Conservation (phyloP, 2,797 vertebrate species). For the Enteromius fasciolatus region DNA sequence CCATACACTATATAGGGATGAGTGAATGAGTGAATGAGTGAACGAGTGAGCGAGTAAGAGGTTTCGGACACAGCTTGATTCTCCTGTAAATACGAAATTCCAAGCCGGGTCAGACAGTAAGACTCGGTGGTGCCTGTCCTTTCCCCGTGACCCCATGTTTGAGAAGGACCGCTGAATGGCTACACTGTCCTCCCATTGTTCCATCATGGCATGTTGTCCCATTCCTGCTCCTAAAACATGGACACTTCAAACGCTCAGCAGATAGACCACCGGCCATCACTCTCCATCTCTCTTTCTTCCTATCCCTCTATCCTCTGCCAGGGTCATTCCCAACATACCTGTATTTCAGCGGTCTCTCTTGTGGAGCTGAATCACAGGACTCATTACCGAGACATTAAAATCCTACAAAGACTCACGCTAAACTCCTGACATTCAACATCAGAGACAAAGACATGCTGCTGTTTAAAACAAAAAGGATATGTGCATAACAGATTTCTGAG, state of each 20-base stretch:
- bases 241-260: slow-evolving; percentile 78
- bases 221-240: slow-evolving; percentile 68
- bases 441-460: slow-evolving; percentile 20
- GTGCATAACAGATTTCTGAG: background rate
- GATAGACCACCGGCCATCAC: slow-evolving; percentile 81
- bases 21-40: too few species aligned
- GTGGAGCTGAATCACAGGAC: slow-evolving; percentile 49
- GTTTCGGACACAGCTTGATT: background rate
- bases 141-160: slow-evolving; percentile 33
- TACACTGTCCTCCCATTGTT: slow-evolving; percentile 68
- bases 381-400: slow-evolving; percentile 41
- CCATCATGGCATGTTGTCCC: slow-evolving; percentile 63
- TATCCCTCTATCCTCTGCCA: slow-evolving; percentile 68
- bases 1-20: too few species aligned
- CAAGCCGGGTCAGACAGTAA: slow-evolving; percentile 46
- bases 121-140: slow-evolving; percentile 53
- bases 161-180: slow-evolving; percentile 48
- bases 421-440: slow-evolving; percentile 17
- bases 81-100: slow-evolving; percentile 36
- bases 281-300: slow-evolving; percentile 80
- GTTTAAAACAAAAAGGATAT: slow-evolving; percentile 8
- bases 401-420: slow-evolving; percentile 10
- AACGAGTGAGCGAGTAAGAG: too few species aligned
- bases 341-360: slow-evolving; percentile 73
- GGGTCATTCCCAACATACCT: slow-evolving; percentile 81